Evolutionary conservation across 2,888 invertebrate genomes (phyloP), one percentile per base, ranked within the genome.

Genomic region (Drosophila vallismaia): DNA sequence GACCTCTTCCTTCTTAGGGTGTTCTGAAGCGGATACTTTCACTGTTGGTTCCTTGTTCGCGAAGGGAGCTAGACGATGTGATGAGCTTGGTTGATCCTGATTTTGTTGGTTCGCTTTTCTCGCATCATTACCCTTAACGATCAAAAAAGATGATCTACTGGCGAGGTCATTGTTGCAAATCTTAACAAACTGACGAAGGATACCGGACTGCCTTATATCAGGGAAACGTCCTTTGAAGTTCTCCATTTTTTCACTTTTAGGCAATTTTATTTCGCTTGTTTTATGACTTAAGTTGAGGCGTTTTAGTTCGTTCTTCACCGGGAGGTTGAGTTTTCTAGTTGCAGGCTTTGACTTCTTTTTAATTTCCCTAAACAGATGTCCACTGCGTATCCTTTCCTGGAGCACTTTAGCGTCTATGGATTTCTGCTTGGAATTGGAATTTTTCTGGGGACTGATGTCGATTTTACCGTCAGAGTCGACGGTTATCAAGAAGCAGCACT

Each of bases 81-180:
- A 51, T 14, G 19, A 2, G 4, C 6, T 46, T 7, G 12, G 6
- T 24, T 12, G 26, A 7, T 70, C 82, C 0, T 56, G 12, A 7
- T 58, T 54, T 1, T 72, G 51, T 24, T 66, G 59, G 2, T 72
- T 45, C 0, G 69, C 64, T 12, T 59, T 64, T 4, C 63, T 59
- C 6, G 57, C 19, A 14, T 53, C 14, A 0, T 59, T 57, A 40
- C 85, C 71, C 51, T 76, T 71, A 1, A 83, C 55, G 1, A 81
- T 63, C 24, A 86, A 58, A 51, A 86, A 86, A 1, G 88, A 83
- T 2, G 84, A 80, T 4, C 77, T 86, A 26, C 50, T 60, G 0
- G 31, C 31, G 3, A 71, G 19, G 2, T 66, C 69, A 42, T 67
- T 64, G 7, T 74, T 72, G 45, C 70, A 69, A 26, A 70, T 67